These are phyloP conservation scores for Bellardia bayeri DNA, from an alignment of 2,888 invertebrate species.

Conservation along the genomic window DNA sequence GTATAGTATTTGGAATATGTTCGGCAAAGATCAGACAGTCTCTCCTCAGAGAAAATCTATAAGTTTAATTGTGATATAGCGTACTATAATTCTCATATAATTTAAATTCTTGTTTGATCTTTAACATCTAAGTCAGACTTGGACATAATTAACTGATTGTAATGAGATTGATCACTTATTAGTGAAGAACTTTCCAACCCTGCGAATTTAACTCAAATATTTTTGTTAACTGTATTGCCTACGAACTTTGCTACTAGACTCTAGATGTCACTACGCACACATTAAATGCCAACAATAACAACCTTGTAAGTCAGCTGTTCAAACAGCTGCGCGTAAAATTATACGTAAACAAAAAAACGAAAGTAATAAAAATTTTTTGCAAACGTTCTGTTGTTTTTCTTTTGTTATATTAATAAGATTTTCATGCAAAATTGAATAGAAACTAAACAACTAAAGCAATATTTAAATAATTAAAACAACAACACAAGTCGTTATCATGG, in stretches of 20 bases:
- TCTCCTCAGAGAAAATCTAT: too few relatives aligned
- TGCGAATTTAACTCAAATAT: too few relatives aligned
- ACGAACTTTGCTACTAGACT: neutral
- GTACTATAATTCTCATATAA: too few relatives aligned
- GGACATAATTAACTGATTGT: too few relatives aligned
- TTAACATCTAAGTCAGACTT: too few relatives aligned
- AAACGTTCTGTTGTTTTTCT: neutral
- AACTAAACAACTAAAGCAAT: constrained; percentile 4
- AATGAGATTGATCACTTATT: too few relatives aligned
- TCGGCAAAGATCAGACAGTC: too few relatives aligned
- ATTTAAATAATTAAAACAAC: constrained; percentile 23
- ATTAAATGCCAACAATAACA: neutral
- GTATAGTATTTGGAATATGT: too few relatives aligned
- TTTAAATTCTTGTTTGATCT: too few relatives aligned
- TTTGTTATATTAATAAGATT: constrained; percentile 14
- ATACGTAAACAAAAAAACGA: constrained; percentile 47
- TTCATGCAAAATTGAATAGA: constrained; percentile 6
- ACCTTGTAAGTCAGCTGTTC: neutral
- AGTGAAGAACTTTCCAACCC: too few relatives aligned
- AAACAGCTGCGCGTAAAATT: constrained; percentile 20
- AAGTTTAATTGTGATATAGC: too few relatives aligned
- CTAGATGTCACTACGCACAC: neutral
- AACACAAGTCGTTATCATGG: constrained; percentile 79
- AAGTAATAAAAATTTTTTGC: neutral
- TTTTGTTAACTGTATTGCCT: too few relatives aligned